Percentiles rank a stretch among this genome's conserved stretches.
These are phyloP conservation scores for Halichondria panicea DNA, from an alignment of 37 sponge, comb jelly and placozoan species.

Conservation along the genomic window DNA sequence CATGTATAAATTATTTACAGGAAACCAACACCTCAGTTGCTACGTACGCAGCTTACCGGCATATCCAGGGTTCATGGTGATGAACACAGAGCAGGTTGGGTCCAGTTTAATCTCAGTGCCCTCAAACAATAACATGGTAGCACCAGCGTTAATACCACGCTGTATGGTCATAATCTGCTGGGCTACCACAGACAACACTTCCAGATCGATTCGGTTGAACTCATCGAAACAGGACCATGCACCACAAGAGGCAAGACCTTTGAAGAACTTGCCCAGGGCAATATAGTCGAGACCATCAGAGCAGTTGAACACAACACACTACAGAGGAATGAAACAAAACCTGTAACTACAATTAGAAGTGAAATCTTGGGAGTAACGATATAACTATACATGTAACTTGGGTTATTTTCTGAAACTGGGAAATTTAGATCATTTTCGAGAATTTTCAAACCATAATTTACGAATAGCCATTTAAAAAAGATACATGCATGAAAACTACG, in stretches of 20 bases:
- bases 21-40: not conserved
- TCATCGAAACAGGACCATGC: slow-evolving; percentile 99
- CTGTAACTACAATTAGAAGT: not conserved
- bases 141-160: slow-evolving; percentile 76
- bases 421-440: too few relatives aligned
- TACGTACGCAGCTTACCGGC: slow-evolving; percentile 52
- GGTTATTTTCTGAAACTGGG: too few relatives aligned
- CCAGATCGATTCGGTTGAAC: slow-evolving; percentile 98
- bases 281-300: slow-evolving; percentile 99
- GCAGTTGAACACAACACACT: slow-evolving; percentile 99
- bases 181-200: slow-evolving; percentile 96
- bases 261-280: slow-evolving; percentile 99
- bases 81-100: slow-evolving; percentile 97
- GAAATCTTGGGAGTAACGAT: too few relatives aligned
- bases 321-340: not conserved
- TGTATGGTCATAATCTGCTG: slow-evolving; percentile 98
- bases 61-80: slow-evolving; percentile 99
- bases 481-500: too few relatives aligned
- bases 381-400: too few relatives aligned
- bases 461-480: too few relatives aligned
- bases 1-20: not conserved
- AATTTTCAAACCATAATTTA: too few relatives aligned
- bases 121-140: slow-evolving; percentile 89
- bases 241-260: slow-evolving; percentile 98
- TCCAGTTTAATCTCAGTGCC: slow-evolving; percentile 98